Evolutionary conservation across 2,797 vertebrate genomes (phyloP).

Genomic region (Enteromius argenteus): DNA sequence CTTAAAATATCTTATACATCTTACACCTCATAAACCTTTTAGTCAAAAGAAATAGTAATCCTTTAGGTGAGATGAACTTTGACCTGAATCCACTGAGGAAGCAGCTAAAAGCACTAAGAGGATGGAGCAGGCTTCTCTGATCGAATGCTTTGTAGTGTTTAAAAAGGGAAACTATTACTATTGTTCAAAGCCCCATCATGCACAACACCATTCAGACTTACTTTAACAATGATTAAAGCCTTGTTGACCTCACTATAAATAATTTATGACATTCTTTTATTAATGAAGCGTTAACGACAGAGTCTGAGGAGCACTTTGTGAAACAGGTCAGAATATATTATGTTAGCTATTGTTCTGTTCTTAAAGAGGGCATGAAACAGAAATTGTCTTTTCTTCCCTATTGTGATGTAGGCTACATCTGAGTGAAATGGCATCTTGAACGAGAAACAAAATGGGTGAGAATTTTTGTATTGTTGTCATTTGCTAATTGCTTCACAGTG

Average conservation of each 20-base stretch:
- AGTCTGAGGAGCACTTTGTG: not conserved
- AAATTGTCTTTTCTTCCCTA: not conserved
- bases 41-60: not conserved
- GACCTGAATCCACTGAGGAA: not conserved
- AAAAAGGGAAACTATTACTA: not conserved
- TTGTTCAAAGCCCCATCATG: not conserved
- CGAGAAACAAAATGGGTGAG: not conserved
- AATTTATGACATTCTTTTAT: not conserved
- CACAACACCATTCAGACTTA: not conserved
- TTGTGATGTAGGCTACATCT: not conserved
- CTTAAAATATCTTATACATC: not conserved
- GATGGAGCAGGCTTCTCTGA: not conserved
- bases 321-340: not conserved
- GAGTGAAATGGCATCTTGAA: not conserved
- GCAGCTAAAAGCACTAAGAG: not conserved
- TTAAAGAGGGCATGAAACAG: not conserved
- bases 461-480: not conserved
- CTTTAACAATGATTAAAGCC: not conserved
- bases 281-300: not conserved
- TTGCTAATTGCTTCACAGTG: not conserved
- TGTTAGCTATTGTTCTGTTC: not conserved
- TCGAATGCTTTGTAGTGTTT: not conserved
- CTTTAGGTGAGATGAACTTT: not conserved
- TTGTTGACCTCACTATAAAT: not conserved
- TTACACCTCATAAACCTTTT: not conserved